Percentiles rank a stretch among this genome's conserved stretches.
Conservation (phyloP, 1,140 invertebrate genomes). For the Drosophila busckii region DNA sequence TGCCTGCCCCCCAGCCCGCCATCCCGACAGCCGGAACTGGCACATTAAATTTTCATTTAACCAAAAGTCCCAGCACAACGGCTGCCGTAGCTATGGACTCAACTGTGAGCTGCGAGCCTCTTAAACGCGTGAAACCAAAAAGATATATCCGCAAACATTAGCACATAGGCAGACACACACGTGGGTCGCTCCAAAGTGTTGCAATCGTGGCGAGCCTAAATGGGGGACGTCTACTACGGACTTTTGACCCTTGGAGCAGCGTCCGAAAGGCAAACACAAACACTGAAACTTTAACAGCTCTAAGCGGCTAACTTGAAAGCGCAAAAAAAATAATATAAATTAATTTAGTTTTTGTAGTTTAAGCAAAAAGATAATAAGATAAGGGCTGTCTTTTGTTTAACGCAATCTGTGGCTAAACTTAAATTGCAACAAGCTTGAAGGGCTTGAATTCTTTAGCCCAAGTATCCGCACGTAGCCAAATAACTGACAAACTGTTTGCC, state of each 20-base stretch:
- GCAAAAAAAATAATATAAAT: too few relatives aligned
- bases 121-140: constrained; percentile 7
- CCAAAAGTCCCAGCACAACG: constrained; percentile 33
- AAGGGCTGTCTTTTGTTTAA: constrained; percentile 7
- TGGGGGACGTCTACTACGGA: too few relatives aligned
- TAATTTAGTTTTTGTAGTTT: too few relatives aligned
- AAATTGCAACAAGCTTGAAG: too few relatives aligned
- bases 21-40: constrained; percentile 16
- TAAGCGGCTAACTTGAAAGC: too few relatives aligned
- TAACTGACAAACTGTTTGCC: too few relatives aligned
- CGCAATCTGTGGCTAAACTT: not conserved
- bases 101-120: constrained; percentile 4
- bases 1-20: too few relatives aligned
- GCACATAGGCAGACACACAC: constrained; percentile 3
- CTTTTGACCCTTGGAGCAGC: too few relatives aligned
- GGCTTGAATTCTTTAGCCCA: too few relatives aligned
- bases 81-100: constrained; percentile 10
- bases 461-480: too few relatives aligned
- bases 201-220: constrained; percentile 6
- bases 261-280: too few relatives aligned
- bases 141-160: constrained; percentile 18
- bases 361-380: not conserved
- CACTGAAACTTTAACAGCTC: too few relatives aligned
- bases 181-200: constrained; percentile 17
- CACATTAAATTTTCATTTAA: constrained; percentile 44